Base-by-base conservation (phyloP, 1,140 invertebrate genomes). In the Tetramorium simillimum region DNA sequence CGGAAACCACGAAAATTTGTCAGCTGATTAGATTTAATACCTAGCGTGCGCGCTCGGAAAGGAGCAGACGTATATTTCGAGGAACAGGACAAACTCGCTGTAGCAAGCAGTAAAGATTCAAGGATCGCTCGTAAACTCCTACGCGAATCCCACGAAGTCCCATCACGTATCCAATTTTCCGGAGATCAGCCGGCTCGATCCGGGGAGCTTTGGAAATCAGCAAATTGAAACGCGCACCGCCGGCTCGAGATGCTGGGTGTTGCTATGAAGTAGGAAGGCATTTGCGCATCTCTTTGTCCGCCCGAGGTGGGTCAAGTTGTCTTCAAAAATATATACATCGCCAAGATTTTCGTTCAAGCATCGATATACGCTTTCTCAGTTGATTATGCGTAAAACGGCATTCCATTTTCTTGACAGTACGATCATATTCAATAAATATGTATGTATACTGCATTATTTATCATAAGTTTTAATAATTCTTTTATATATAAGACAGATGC, bases 161-260 rank as follows among this genome's bases (percentile, higher is more conserved):
- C 91, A 94, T 94, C 94, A 94, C 94, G 94, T 94, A 94, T 94
- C 93, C 94, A 94, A 95, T 95, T 95, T 94, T 94, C 93, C 91
- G 86, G 91, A 93, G 93, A 93, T 94, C 93, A 94, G 90, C 91
- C 87, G 80, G 88, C 91, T 92, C 91, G 93, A 94, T 94, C 92
- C 92, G 81, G 65, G 86, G 86, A 91, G 92, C 91, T 92, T 92
- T 93, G 88, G 92, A 89, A 93, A 93, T 92, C 88, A 89, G 89
- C 88, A 89, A 92, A 94, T 91, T 92, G 89, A 92, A 93, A 92
- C 88, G 89, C 53, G 76, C 65, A 73, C 85, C 73, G 88, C 81
- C 67, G 69, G 75, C 7, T 69, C 73, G 37, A 62, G 58, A 85
- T 24, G 81, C 43, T 75, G 56, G 24, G 53, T 67, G 84, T 82